Evolutionary conservation across 2,888 invertebrate genomes (phyloP), one percentile per base, ranked within the genome.

Genomic region (Hirtodrosophila trivittata): DNA sequence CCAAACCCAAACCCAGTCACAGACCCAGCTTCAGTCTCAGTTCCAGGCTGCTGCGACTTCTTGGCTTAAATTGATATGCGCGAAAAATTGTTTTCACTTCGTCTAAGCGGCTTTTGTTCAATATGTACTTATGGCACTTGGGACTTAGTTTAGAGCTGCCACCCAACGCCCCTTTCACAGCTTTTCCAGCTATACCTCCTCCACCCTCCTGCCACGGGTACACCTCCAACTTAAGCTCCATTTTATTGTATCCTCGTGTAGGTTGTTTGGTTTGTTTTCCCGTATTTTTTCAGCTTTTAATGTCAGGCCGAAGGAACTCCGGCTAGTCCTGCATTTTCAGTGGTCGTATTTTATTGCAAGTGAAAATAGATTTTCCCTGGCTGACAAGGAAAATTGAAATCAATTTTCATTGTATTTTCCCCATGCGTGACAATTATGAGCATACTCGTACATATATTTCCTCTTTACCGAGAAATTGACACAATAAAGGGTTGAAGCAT

Each of bases 61-160:
- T 37, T 49, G 42, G 54, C 57, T 69, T 60, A 66, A 87, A 80
- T 77, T 80, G 76, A 75, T 72, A 69, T 69, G 51, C 65, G 72
- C 59, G 74, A 71, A 37, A 75, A 84, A 82, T 69, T 58, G 50
- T 66, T 66, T 66, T 50, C 58, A 47, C 52, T 63, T 77, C 58
- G 62, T 43, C 56, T 59, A 58, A 64, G 66, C 63, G 30, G 58
- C 57, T 64, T 69, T 75, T 69, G 60, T 62, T 77, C 64, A 46
- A 54, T 56, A 30, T 49, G 33, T 43, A 35, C 49, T 42, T 55
- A 45, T 32, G 59, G 25, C 66, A 52, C 58, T 66, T 60, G 51
- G 47, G 52, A 55, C 54, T 33, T 43, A 50, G 49, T 33, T 45
- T 43, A 21, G 13, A 25, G 7, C 9, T 8, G 16, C 0, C 12